Base-by-base conservation (phyloP, 1,140 invertebrate species). In the Ceratosolen solmsi region DNA sequence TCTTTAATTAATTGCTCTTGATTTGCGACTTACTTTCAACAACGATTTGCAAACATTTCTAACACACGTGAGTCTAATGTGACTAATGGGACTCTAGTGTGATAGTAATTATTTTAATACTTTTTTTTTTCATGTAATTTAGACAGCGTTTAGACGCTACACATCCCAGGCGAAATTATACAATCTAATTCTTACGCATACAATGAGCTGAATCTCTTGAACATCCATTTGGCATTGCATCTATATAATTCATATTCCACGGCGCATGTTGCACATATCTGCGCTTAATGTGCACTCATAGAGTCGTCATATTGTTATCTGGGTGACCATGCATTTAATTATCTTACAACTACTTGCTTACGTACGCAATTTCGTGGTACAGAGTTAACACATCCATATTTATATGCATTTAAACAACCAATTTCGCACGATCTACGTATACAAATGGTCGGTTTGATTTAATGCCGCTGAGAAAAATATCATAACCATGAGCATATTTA, bases 331-430 rank as follows among this genome's bases (percentile, higher is more conserved):
- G 63, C 63, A 38, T 68, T 68, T 68, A 68, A 38, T 68, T 68
- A 68, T 38, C 63, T 68, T 68, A 68, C 33, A 68, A 38, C 20
- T 68, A 68, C 63, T 68, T 38, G 33, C 63, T 38, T 68, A 38
- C 33, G 1, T 38, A 68, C 51, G 51, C 11, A 17, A 17, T 68
- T 38, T 68, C 17, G 20, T 38, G 3, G 63, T 7, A 63, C 8
- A 36, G 20, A 68, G 4, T 38, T 38, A 38, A 68, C 17, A 38
- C 20, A 0, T 68, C 11, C 33, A 65, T 65, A 65, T 65, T 36
- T 65, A 36, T 65, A 22, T 4, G 63, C 27, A 65, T 36, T 36
- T 15, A 65, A 65, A 20, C 30, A 20, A 65, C 15, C 8, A 11
- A 17, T 36, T 65, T 65, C 8, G 0, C 2, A 65, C 9, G 1